These are phyloP conservation scores for Lampropteryx suffumata DNA, from an alignment of 2,888 invertebrate species.

Conservation along the genomic window DNA sequence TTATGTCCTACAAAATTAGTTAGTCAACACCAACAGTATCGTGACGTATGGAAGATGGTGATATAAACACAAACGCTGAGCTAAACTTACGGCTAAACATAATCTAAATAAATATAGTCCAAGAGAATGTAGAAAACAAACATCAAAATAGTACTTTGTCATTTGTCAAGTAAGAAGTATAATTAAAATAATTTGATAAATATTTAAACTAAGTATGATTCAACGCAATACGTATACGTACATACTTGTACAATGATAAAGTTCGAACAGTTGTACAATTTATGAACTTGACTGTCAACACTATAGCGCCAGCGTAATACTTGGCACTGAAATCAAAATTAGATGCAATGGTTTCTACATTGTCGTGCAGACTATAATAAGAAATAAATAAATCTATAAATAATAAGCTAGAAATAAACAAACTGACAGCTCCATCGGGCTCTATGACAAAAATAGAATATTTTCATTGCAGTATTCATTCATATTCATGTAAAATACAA, in stretches of 20 bases:
- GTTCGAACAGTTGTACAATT: conserved; percentile 21
- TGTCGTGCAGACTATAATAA: conserved; percentile 46
- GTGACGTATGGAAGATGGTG: conserved; percentile 51
- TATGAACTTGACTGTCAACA: conserved; percentile 21
- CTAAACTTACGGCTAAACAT: conserved; percentile 28
- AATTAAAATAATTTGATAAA: too few relatives aligned
- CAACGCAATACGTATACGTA: background rate
- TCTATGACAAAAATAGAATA: conserved; percentile 6
- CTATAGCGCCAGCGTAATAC: conserved; percentile 20
- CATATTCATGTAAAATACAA: background rate
- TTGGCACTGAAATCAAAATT: conserved; percentile 29
- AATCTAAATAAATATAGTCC: conserved; percentile 35
- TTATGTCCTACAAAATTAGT: background rate
- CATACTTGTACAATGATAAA: conserved; percentile 16
- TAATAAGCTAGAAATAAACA: conserved; percentile 34
- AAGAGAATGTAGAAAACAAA: conserved; percentile 39
- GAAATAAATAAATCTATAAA: conserved; percentile 30
- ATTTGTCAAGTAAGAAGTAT: too few relatives aligned
- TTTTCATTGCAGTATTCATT: conserved; percentile 7
- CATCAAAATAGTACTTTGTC: background rate
- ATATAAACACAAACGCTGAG: conserved; percentile 57
- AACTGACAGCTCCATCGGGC: conserved; percentile 58
- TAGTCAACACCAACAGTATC: conserved; percentile 6
- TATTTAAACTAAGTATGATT: too few relatives aligned
- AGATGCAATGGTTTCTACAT: conserved; percentile 41